phyloP scores from a whole-genome alignment of 2,888 invertebrate species.

The Drosophila kanekoi region DNA sequence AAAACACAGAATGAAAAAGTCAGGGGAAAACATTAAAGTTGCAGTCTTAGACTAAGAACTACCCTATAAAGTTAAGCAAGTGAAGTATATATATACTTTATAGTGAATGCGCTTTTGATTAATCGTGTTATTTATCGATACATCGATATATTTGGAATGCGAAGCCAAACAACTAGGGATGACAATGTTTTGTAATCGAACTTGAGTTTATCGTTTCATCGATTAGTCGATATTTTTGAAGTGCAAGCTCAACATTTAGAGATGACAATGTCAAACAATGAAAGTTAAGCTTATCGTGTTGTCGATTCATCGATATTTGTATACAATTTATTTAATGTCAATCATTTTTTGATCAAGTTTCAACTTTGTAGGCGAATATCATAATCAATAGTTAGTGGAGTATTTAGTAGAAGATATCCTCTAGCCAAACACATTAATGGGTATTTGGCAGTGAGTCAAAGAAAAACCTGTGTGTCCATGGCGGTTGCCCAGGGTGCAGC shows the following conservation, averaged over 20 bases:
- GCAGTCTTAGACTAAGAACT: neutral
- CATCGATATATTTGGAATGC: no score
- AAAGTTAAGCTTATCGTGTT: neutral
- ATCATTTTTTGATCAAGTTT: neutral
- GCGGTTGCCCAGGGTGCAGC: conserved; percentile 23
- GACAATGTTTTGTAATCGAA: no score
- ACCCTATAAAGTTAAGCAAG: conserved; percentile 1
- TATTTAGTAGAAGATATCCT: neutral
- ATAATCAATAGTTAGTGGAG: no score
- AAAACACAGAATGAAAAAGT: conserved; percentile 6
- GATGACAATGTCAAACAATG: no score
- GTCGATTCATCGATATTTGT: conserved; percentile 7
- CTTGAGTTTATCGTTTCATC: no score
- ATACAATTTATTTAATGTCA: neutral
- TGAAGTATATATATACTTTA: neutral
- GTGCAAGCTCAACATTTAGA: neutral
- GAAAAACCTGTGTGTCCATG: conserved; percentile 24
- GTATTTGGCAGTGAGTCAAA: conserved; percentile 17
- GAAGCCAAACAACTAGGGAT: no score
- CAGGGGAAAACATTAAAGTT: neutral
- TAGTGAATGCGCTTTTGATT: neutral
- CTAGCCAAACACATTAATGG: neutral
- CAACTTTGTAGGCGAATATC: no score
- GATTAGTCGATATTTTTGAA: neutral
- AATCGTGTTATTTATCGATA: no score